Evolutionary conservation across 2,888 invertebrate genomes (phyloP), one percentile per base, ranked within the genome.

Genomic region (Seira musarum): DNA sequence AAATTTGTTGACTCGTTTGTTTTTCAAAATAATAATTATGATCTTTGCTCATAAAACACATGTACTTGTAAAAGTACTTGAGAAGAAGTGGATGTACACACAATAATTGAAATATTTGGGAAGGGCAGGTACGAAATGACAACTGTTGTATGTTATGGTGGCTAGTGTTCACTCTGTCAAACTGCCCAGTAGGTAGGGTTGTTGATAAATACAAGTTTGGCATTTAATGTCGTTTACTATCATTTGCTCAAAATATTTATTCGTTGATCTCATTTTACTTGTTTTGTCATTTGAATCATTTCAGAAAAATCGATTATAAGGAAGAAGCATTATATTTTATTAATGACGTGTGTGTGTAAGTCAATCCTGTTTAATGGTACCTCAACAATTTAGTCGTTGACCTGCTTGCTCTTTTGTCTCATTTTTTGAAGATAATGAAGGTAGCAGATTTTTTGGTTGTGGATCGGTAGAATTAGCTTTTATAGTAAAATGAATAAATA

Each of bases 101-200:
- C 77, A 78, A 78, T 61, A 65, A 49, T 71, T 66, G 13, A 71
- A 79, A 79, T 61, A 68, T 66, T 79, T 79, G 78, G 78, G 78
- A 79, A 79, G 78, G 78, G 78, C 78, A 79, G 72, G 78, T 63
- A 79, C 64, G 40, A 40, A 8, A 15, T 57, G 13, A 19, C 35
- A 57, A 57, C 15, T 19, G 40, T 17, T 46, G 17, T 46, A 35
- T 30, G 13, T 21, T 17, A 72, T 49, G 64, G 30, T 67, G 67
- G 73, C 64, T 68, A 73, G 72, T 78, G 57, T 69, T 79, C 78
- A 72, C 71, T 72, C 78, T 73, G 80, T 74, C 80, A 80, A 80
- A 72, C 63, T 67, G 46, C 25, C 67, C 68, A 24, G 13, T 8
- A 40, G 6, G 40, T 40, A 8, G n/a, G n/a, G 40, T 40, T 8